These are phyloP conservation scores for Phoenicopterus ruber DNA, from an alignment of 2,113 vertebrate genomes.

Conservation along the genomic window DNA sequence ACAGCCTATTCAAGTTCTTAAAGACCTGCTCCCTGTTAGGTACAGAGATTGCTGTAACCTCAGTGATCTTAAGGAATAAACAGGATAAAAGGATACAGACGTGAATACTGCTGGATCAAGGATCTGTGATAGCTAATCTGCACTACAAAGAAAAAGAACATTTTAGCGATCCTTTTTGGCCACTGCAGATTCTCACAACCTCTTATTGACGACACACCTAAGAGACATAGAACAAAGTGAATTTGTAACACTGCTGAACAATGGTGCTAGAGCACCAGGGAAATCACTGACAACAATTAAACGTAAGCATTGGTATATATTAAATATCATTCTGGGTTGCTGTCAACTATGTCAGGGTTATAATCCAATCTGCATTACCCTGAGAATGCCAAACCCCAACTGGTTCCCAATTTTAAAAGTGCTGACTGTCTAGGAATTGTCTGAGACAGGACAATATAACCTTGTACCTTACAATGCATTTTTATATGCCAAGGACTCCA, in stretches of 20 bases:
- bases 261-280: not conserved
- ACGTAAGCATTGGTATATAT: not conserved
- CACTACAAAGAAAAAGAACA: not conserved
- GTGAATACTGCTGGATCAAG: not conserved
- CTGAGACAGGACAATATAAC: not conserved
- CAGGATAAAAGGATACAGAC: not conserved
- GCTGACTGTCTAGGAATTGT: not conserved
- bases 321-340: not conserved
- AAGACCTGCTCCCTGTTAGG: not conserved
- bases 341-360: not conserved
- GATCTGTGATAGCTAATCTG: not conserved
- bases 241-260: not conserved
- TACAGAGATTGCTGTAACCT: not conserved
- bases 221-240: not conserved
- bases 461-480: not conserved
- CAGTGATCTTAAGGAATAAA: conserved; percentile 11
- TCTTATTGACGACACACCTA: not conserved
- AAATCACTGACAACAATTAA: conserved; percentile 1
- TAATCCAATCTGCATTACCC: not conserved
- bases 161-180: not conserved
- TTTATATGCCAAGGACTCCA: not conserved
- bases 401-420: not conserved
- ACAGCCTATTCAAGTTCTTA: not conserved
- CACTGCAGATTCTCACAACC: not conserved
- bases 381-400: not conserved